Conservation (phyloP, 2,113 vertebrate genomes). For the Lynx canadensis region DNA sequence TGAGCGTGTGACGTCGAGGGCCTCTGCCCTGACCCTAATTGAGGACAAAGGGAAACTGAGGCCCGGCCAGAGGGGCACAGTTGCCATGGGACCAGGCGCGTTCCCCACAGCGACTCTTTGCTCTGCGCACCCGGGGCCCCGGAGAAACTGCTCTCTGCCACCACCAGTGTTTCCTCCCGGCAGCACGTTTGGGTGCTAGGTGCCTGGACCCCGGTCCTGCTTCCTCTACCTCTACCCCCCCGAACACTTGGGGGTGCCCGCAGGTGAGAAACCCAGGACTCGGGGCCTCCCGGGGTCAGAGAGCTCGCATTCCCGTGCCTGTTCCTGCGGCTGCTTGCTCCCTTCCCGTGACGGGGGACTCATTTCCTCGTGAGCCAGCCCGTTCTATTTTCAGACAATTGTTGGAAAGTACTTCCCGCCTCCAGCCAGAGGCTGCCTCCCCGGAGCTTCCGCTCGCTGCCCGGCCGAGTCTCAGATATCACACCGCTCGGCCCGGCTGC, state of each 20-base stretch:
- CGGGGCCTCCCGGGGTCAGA: background rate
- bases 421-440: background rate
- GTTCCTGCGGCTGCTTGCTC: background rate
- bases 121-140: background rate
- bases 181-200: too few relatives aligned
- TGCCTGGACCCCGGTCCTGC: background rate
- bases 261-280: background rate
- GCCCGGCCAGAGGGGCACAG: background rate
- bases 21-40: background rate
- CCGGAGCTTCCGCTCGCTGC: background rate
- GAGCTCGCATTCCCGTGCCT: background rate
- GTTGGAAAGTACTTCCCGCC: slow-evolving; percentile 30
- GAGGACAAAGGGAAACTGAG: background rate
- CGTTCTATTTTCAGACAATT: slow-evolving; percentile 65
- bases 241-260: background rate
- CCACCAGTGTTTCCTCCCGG: background rate
- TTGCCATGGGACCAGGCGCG: too few relatives aligned
- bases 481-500: background rate
- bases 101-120: background rate
- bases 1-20: too few relatives aligned
- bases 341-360: background rate
- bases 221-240: background rate
- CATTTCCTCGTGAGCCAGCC: slow-evolving; percentile 9
- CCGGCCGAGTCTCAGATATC: background rate
- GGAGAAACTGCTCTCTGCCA: background rate